Conservation (phyloP, 2,888 invertebrate species). For the Polyploca ridens region DNA sequence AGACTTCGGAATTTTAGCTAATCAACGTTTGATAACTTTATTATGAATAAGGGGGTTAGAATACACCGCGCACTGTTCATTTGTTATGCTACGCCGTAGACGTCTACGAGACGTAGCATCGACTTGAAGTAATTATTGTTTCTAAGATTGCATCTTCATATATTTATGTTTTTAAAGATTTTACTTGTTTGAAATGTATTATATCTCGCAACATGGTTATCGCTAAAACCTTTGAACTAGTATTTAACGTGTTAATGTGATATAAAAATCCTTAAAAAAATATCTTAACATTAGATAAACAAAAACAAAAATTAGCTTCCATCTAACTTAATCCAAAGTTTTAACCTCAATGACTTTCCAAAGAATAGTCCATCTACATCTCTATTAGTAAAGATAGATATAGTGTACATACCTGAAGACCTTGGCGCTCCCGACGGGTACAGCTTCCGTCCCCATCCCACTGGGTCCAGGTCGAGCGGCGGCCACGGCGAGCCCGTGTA, state of each 20-base stretch:
- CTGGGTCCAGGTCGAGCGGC: conserved; percentile 90
- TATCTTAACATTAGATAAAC: too few species aligned
- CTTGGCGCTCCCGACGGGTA: conserved; percentile 90
- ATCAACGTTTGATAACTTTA: too few species aligned
- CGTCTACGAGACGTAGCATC: conserved; percentile 42
- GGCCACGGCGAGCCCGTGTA: conserved; percentile 93
- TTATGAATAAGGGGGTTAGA: too few species aligned
- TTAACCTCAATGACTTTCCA: neutral
- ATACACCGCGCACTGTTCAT: conserved; percentile 28
- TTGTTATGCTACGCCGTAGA: conserved; percentile 53
- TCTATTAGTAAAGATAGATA: neutral
- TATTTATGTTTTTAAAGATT: neutral
- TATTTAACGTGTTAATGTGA: too few species aligned
- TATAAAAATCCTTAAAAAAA: too few species aligned
- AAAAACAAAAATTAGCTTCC: neutral
- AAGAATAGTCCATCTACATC: neutral
- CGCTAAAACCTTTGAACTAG: too few species aligned
- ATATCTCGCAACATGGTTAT: too few species aligned
- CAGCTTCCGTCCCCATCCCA: conserved; percentile 92
- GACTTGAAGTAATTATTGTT: neutral
- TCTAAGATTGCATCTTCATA: neutral
- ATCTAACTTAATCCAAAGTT: neutral
- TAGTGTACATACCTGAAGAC: conserved; percentile 77
- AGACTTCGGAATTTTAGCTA: too few species aligned
- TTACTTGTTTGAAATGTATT: too few species aligned